Conservation (phyloP, 2,797 vertebrate species). For the Phrynocephalus guinanensis region DNA sequence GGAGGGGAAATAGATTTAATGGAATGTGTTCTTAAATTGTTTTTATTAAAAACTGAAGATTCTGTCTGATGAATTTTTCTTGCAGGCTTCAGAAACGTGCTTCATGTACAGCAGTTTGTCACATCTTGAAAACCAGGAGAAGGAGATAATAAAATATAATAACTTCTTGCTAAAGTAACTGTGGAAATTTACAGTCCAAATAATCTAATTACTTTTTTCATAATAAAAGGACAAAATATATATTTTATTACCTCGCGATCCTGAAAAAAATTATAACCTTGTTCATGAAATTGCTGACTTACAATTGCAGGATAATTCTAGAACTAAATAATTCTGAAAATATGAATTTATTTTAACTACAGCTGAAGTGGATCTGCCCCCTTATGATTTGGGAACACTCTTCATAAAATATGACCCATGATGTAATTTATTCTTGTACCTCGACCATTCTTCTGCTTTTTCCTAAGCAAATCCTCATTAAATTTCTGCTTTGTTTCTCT, state of each 20-base stretch:
- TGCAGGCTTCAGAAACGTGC: constrained; percentile 4
- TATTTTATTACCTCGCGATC: background rate
- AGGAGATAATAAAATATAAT: background rate
- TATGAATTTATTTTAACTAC: background rate
- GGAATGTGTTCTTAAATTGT: constrained; percentile 19
- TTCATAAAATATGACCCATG: background rate
- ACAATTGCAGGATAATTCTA: background rate
- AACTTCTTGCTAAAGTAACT: constrained; percentile 19
- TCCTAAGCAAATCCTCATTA: background rate
- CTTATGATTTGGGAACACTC: background rate
- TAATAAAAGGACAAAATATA: constrained; percentile 8
- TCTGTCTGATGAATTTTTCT: constrained; percentile 21
- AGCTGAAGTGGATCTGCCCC: rapidly evolving
- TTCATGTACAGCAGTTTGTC: constrained; percentile 31
- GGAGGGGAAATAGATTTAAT: background rate
- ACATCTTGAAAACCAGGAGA: background rate
- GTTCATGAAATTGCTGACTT: constrained; percentile 1
- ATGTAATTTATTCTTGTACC: background rate
- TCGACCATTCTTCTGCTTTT: background rate
- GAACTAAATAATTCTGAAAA: background rate
- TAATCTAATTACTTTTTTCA: constrained; percentile 27
- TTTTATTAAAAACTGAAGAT: constrained; percentile 2
- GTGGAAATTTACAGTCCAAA: background rate
- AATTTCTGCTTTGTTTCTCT: background rate
- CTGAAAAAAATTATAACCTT: background rate